Percentiles rank a stretch among this genome's conserved stretches.
These are phyloP conservation scores for Natrix natrix DNA, from an alignment of 2,797 vertebrate species.

Conservation along the genomic window DNA sequence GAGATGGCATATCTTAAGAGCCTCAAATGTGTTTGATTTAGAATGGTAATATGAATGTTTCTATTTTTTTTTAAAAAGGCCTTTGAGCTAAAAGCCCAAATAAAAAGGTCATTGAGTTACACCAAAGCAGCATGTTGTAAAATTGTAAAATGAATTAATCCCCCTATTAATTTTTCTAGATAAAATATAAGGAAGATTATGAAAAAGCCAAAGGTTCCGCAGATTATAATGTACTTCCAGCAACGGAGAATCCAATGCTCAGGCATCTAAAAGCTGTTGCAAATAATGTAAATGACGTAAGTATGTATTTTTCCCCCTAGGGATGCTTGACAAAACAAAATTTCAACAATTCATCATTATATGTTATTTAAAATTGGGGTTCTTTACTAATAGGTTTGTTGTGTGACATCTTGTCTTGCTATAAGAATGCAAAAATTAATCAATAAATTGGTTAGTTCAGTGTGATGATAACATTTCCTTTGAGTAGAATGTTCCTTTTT, in stretches of 20 bases:
- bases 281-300: conserved; percentile 89
- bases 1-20: background rate
- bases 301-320: conserved; percentile 54
- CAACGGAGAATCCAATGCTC: conserved; percentile 92
- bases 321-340: background rate
- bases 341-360: background rate
- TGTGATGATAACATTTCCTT: background rate
- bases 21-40: background rate
- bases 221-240: conserved; percentile 94
- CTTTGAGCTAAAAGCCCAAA: background rate
- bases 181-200: conserved; percentile 93
- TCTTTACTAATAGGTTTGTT: background rate
- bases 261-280: conserved; percentile 86
- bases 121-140: background rate
- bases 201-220: conserved; percentile 85
- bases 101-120: background rate
- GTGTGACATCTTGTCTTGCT: background rate
- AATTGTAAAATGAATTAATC: conserved; percentile 29
- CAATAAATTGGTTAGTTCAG: background rate
- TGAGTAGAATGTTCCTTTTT: background rate
- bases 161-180: conserved; percentile 68
- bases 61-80: background rate
- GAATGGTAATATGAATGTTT: background rate
- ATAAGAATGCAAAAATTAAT: background rate
- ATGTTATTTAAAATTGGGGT: background rate